phyloP scores from a whole-genome alignment of 2,888 invertebrate genomes.

The Lasioglossum malachurum region DNA sequence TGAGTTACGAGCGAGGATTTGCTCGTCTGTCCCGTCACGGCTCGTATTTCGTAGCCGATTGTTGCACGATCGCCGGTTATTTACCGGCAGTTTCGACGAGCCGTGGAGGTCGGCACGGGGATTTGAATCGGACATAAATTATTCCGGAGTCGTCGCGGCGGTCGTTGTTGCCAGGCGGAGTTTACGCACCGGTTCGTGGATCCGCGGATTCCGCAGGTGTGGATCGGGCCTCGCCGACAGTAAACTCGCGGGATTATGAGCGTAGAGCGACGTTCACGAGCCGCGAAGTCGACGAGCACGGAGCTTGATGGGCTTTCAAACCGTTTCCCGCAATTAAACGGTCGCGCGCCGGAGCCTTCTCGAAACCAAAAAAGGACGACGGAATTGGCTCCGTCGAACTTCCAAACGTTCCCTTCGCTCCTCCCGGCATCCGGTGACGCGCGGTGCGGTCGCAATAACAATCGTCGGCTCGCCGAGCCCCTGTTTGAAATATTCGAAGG shows the following conservation, averaged over 20 bases:
- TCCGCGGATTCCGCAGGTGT: conserved; percentile 39
- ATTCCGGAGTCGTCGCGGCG: background rate
- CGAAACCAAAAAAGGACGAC: background rate
- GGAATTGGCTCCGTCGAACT: background rate
- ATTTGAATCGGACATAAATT: conserved; percentile 21
- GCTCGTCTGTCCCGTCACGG: background rate
- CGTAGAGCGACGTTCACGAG: conserved; percentile 32
- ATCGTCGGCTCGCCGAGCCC: too few species aligned
- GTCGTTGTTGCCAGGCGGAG: conserved; percentile 12
- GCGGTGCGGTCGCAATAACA: too few species aligned
- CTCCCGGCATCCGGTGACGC: background rate
- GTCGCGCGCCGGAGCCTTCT: background rate
- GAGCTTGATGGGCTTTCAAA: conserved; percentile 18
- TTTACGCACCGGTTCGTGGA: conserved; percentile 6
- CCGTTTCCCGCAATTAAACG: conserved; percentile 13
- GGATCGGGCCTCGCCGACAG: conserved; percentile 34
- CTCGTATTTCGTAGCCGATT: background rate
- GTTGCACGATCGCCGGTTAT: conserved; percentile 1
- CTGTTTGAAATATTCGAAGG: background rate
- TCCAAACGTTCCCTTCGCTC: background rate
- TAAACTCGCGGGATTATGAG: conserved; percentile 49
- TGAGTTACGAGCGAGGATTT: background rate
- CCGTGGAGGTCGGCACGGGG: background rate
- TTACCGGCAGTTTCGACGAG: conserved; percentile 12
- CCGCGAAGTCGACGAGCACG: conserved; percentile 24